These are phyloP conservation scores for Lophius americanus DNA, from an alignment of 2,797 vertebrate species.

Conservation along the genomic window DNA sequence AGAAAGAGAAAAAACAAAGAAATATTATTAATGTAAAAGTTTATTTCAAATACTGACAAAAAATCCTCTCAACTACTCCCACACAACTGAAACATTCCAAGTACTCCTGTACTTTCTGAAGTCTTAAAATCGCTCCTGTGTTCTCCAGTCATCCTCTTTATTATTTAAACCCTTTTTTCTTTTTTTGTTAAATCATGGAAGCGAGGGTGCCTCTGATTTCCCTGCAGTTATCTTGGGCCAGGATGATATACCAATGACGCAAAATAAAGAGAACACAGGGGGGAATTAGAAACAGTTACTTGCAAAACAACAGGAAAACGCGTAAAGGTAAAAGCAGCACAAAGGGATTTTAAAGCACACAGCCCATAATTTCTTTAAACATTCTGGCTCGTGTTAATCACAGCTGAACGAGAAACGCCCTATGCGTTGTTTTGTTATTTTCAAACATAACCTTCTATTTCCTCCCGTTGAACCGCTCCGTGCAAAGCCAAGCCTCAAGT, in stretches of 20 bases:
- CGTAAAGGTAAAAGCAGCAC: conserved; percentile 73
- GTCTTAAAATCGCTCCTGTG: conserved; percentile 70
- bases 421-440: conserved; percentile 32
- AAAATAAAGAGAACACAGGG: conserved; percentile 62
- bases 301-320: conserved; percentile 66
- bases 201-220: conserved; percentile 72
- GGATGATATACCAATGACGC: conserved; percentile 63
- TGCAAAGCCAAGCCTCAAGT: conserved; percentile 63
- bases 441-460: conserved; percentile 52
- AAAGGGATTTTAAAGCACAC: conserved; percentile 69
- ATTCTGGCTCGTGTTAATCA: conserved; percentile 76
- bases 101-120: conserved; percentile 69
- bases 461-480: conserved; percentile 50
- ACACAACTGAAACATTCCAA: conserved; percentile 75
- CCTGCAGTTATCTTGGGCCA: conserved; percentile 70
- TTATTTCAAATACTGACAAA: conserved; percentile 88
- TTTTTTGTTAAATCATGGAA: conserved; percentile 44
- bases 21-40: conserved; percentile 83
- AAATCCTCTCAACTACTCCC: conserved; percentile 70
- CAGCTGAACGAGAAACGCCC: conserved; percentile 63
- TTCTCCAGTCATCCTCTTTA: conserved; percentile 65
- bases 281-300: conserved; percentile 44
- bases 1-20: neutral
- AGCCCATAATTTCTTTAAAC: conserved; percentile 72
- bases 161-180: conserved; percentile 59